A percentile compares a stretch with the other conserved stretches of the same genome.
phyloP scores from a whole-genome alignment of 2,888 invertebrate species.

The Dasypogon diadema region DNA sequence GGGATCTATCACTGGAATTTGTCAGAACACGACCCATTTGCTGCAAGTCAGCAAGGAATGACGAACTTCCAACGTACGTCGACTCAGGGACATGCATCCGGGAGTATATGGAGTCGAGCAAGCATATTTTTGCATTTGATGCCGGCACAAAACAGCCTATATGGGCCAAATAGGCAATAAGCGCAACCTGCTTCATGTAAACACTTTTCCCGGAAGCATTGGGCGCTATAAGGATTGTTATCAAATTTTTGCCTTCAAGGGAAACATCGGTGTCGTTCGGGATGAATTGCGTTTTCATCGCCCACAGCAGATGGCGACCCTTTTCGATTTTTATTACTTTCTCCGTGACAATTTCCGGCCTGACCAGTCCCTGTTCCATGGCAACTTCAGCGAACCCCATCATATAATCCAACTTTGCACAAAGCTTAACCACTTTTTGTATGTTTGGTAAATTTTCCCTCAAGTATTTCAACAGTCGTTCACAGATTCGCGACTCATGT shows the following conservation, averaged over 20 bases:
- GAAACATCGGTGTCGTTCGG: constrained; percentile 55
- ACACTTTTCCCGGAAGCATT: constrained; percentile 94
- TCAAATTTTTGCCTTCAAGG: constrained; percentile 67
- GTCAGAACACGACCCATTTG: constrained; percentile 78
- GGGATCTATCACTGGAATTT: constrained; percentile 73
- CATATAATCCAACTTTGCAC: constrained; percentile 65
- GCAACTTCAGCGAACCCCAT: constrained; percentile 67
- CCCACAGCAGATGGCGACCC: constrained; percentile 58
- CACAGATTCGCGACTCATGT: constrained; percentile 83
- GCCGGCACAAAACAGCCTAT: constrained; percentile 93
- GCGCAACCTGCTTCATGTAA: constrained; percentile 86
- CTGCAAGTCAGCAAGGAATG: constrained; percentile 86
- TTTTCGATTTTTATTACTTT: constrained; percentile 63
- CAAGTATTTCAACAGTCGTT: constrained; percentile 75
- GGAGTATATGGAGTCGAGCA: constrained; percentile 80
- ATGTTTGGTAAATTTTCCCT: constrained; percentile 73
- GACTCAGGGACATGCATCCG: constrained; percentile 83
- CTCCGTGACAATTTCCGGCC: constrained; percentile 64
- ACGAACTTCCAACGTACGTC: constrained; percentile 82
- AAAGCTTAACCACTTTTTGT: constrained; percentile 74
- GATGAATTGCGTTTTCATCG: constrained; percentile 51
- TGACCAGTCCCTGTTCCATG: constrained; percentile 63
- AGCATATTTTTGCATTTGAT: constrained; percentile 76
- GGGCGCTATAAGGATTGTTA: constrained; percentile 89
- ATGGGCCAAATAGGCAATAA: constrained; percentile 88